Base-by-base conservation (phyloP, 2,797 vertebrate species). In the Hydrocynus forskahlii region DNA sequence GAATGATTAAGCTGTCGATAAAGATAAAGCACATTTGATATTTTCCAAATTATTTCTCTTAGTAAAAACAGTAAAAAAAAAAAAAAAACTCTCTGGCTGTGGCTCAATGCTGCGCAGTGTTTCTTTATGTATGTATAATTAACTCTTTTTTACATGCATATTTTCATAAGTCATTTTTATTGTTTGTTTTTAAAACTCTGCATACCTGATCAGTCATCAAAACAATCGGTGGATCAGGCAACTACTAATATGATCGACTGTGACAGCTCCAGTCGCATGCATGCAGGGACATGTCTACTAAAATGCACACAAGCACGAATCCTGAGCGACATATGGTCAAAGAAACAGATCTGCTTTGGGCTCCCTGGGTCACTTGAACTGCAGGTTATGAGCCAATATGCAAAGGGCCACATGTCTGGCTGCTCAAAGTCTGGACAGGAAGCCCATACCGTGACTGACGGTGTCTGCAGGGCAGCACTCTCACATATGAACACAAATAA, bases 401-500 rank as follows among this genome's bases (percentile, higher is more conserved):
- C 68, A 67, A 57, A 68, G 14, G 25, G 55, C 35, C 16, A 67
- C 25, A 59, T 59, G 52, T 69, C 50, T 43, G 43, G 62, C 45
- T 72, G 62, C 71, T 38, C 29, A 2, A 77, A 57, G 45, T 73
- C 74, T 66, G 73, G 35, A 73, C 68, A 75, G 78, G 59, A 80
- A 81, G 77, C 50, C 50, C 52, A n/a, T 70, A 67, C 75, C 52
- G 38, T 68, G 68, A 52, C n/a, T 85, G 80, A 75, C 68, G 9
- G 59, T 81, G 69, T 40, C 86, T 77, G 45, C 50, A 82, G 81
- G 68, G 72, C 73, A 77, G 13, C 4, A n/a, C 29, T 76, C 77
- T 40, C n/a, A 75, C 40, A 62, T 79, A 59, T 54, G 57, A 84
- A 86, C 62, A 87, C 85, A 89, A 83, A 86, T 76, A 78, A 83